phyloP scores from a whole-genome alignment of 2,797 vertebrate species.

The Xenopus petersii region DNA sequence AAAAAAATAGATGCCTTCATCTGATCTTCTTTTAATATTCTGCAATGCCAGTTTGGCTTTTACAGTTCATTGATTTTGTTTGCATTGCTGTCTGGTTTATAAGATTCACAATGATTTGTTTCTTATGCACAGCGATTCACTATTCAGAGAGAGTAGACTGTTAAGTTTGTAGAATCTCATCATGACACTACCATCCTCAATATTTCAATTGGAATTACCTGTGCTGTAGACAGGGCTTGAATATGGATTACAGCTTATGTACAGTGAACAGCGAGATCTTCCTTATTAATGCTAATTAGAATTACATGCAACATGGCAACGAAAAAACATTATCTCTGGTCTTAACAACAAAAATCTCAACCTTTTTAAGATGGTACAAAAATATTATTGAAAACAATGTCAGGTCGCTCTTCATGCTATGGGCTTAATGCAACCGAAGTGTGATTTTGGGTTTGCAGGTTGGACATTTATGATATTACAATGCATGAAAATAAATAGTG shows the following conservation, averaged over 20 bases:
- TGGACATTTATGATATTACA: too few species aligned
- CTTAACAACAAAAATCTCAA: too few species aligned
- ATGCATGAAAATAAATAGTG: too few species aligned
- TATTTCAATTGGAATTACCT: constrained; percentile 23
- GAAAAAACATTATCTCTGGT: too few species aligned
- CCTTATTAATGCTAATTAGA: background rate
- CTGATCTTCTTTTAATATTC: constrained; percentile 22
- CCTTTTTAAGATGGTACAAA: too few species aligned
- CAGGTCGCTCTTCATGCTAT: too few species aligned
- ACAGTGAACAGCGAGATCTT: background rate
- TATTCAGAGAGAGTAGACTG: constrained; percentile 7
- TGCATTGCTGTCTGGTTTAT: constrained; percentile 30
- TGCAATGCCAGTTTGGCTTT: constrained; percentile 14
- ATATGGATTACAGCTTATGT: constrained; percentile 19
- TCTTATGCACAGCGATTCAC: constrained; percentile 29
- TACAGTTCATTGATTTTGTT: constrained; percentile 31
- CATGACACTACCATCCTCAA: constrained; percentile 14
- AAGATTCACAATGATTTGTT: constrained; percentile 35
- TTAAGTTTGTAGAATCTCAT: constrained; percentile 22
- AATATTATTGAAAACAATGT: too few species aligned
- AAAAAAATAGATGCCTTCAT: too few species aligned
- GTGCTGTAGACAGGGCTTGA: background rate
- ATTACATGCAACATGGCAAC: background rate
- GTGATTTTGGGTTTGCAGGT: too few species aligned
- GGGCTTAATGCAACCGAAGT: too few species aligned